Base-by-base conservation (phyloP, 2,797 vertebrate species). In the Sylvia borin region DNA sequence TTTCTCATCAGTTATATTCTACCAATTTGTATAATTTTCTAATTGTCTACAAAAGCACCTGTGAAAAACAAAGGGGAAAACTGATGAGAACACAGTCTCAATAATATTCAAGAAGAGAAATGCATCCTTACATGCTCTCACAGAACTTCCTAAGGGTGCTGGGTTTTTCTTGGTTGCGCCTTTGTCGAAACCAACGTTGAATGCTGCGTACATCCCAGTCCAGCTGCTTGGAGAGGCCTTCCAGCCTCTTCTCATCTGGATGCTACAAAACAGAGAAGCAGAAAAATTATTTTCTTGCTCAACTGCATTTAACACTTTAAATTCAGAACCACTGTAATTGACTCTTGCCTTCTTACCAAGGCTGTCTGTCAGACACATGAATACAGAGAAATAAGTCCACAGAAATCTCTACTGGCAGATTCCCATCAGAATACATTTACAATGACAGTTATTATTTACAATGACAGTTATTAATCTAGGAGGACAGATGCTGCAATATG, bases 161-260 rank as follows among this genome's bases (percentile, higher is more conserved):
- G 71, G 99, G 99, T 82, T 99, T 99, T 97, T 99, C 99, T 97
- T 99, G 99, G 97, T 99, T 99, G 93, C 99, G 99, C 36, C 99
- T 98, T 71, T 99, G 99, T 91, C 99, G 97, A 98, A 99, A 99
- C 99, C 99, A 99, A 48, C 99, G 99, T 73, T 99, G 99, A 97
- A 99, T 99, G 96, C 98, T 99, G 85, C 99, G 98, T 22, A 99
- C 99, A 42, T 99, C 99, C 99, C 99, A 99, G 98, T 99, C 99
- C 65, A 99, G 98, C 97, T 99, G 99, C 96, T 99, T 99, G 94
- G 99, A 99, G 71, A 99, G 98, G 36, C 99, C 99, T 92, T 99
- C 99, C 97, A 99, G 91, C 94, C 99, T 98, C 97, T 99, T 99
- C 96, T 99, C 99, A 97, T 99, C 99, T 27, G 99, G 99, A 95